These are phyloP conservation scores for Cryptotis parvus DNA, from an alignment of 2,113 vertebrate species.

Conservation along the genomic window DNA sequence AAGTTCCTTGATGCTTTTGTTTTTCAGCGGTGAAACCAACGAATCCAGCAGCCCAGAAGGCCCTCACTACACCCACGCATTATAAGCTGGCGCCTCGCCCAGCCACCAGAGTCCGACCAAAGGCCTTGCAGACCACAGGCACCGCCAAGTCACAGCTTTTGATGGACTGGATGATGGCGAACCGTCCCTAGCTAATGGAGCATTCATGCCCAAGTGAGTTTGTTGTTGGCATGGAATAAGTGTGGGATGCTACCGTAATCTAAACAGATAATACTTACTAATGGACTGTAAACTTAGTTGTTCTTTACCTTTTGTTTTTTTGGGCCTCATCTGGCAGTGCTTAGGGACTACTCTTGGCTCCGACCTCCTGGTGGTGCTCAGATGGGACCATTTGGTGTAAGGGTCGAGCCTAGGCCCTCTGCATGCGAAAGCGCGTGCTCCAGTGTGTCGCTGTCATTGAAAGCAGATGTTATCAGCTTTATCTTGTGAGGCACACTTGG, in stretches of 20 bases:
- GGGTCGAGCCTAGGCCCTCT: too few species aligned
- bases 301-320: neutral
- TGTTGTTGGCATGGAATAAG: conserved; percentile 20
- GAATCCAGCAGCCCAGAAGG: conserved; percentile 97
- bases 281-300: neutral
- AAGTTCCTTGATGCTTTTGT: conserved; percentile 29
- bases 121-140: conserved; percentile 92
- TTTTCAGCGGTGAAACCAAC: conserved; percentile 96
- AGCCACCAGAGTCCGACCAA: conserved; percentile 94
- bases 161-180: conserved; percentile 97
- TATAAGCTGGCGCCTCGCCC: conserved; percentile 97
- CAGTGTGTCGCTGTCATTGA: too few species aligned
- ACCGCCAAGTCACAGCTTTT: conserved; percentile 94
- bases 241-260: neutral
- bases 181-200: conserved; percentile 91
- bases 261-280: conserved; percentile 1
- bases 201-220: conserved; percentile 95
- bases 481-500: too few species aligned
- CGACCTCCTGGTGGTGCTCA: too few species aligned
- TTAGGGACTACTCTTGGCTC: too few species aligned
- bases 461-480: too few species aligned
- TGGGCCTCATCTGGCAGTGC: neutral
- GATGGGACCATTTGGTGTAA: too few species aligned
- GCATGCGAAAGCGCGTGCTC: too few species aligned
- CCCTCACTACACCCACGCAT: conserved; percentile 95